These are phyloP conservation scores for Molothrus aeneus DNA, from an alignment of 2,797 vertebrate species.

Conservation along the genomic window DNA sequence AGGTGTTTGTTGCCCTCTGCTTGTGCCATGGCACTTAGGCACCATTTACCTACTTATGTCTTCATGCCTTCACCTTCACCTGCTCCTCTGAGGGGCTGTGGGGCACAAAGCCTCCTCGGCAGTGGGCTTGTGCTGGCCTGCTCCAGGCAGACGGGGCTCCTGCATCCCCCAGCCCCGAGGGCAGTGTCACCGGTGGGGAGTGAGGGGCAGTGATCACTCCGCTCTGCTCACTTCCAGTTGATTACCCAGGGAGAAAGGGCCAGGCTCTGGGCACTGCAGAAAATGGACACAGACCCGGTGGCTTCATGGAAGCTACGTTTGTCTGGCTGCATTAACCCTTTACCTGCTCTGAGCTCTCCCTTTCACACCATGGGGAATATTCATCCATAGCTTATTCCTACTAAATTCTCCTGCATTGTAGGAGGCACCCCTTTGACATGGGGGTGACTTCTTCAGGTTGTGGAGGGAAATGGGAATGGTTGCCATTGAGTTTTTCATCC, in stretches of 20 bases:
- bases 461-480: not conserved
- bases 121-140: not conserved
- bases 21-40: no score
- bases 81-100: not conserved
- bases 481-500: not conserved
- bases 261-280: not conserved
- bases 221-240: slow-evolving; percentile 27
- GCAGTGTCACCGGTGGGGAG: not conserved
- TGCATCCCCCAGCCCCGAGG: not conserved
- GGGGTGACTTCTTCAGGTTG: not conserved
- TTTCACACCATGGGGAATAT: not conserved
- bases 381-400: not conserved
- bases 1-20: no score
- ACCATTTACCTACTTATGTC: accelerated
- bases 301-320: not conserved
- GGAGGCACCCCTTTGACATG: accelerated
- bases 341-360: not conserved
- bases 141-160: accelerated
- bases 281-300: not conserved
- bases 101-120: not conserved
- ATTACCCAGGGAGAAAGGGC: slow-evolving; percentile 56
- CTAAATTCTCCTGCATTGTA: not conserved
- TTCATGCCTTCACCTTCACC: not conserved
- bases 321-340: slow-evolving; percentile 39
- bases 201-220: not conserved